phyloP scores from a whole-genome alignment of 2,113 vertebrate species.

The Rana temporaria region DNA sequence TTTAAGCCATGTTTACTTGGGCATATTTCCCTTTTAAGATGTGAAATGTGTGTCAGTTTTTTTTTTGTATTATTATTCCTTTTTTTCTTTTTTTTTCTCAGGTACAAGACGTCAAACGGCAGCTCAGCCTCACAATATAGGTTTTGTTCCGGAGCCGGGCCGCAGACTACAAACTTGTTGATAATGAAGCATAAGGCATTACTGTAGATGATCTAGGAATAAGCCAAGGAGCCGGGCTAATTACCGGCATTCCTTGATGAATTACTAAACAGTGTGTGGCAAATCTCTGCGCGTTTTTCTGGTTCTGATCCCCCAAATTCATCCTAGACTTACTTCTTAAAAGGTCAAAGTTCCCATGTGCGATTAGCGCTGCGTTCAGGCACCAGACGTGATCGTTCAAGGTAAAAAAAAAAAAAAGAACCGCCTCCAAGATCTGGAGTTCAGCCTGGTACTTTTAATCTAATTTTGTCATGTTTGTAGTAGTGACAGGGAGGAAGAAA shows the following conservation, averaged over 20 bases:
- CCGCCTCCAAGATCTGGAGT: constrained; percentile 78
- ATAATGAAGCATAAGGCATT: constrained; percentile 85
- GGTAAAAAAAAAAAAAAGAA: constrained; percentile 74
- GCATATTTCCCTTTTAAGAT: background rate
- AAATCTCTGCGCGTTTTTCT: constrained; percentile 82
- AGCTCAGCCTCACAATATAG: constrained; percentile 64
- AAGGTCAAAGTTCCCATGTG: constrained; percentile 86
- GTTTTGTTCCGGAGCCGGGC: constrained; percentile 75
- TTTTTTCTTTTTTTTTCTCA: constrained; percentile 33
- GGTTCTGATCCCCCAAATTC: constrained; percentile 76
- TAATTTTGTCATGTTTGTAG: constrained; percentile 76
- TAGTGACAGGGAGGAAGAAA: constrained; percentile 25
- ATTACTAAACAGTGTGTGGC: constrained; percentile 91
- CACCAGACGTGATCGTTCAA: constrained; percentile 83
- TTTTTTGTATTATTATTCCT: background rate
- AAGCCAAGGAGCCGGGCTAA: constrained; percentile 86
- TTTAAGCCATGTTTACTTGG: background rate
- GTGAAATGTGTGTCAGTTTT: background rate
- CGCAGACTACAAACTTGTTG: constrained; percentile 77
- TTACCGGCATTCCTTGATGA: constrained; percentile 92
- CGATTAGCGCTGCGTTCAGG: constrained; percentile 85
- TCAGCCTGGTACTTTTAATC: constrained; percentile 90
- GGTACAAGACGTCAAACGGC: constrained; percentile 56
- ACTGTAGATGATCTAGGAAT: constrained; percentile 86
- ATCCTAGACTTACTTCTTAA: constrained; percentile 90